Evolutionary conservation across 2,113 vertebrate genomes (phyloP), one percentile per base, ranked within the genome.

Genomic region (Odocoileus virginianus): DNA sequence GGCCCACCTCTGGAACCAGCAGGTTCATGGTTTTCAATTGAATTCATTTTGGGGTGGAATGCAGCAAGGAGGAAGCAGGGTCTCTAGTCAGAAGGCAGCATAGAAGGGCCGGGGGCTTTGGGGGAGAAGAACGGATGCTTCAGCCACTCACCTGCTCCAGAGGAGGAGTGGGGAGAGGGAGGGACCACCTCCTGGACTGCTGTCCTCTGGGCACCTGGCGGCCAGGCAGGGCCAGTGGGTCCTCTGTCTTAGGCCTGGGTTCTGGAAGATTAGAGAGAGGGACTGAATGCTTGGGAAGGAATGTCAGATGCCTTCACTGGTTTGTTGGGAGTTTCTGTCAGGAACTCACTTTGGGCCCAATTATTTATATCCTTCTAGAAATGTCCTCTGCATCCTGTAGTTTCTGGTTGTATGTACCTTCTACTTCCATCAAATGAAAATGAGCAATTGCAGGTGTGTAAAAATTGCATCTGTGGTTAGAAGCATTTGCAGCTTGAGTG

Each of bases 11-110:
- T 47, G 95, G 93, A 91, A 98, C 97, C 57, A 52, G 96, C 90
- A 43, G 36, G 40, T 95, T 96, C 96, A 61, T 64, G 79, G 84
- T 36, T 88, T 94, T 78, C 94, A 84, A 79, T 97, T 97, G 98
- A 95, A 97, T 94, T 97, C 98, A 91, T 98, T 98, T 71, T 98
- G 96, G 79, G 36, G 96, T 91, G 87, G 93, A 98, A 98, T 98
- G 98, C 97, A 97, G 50, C 0, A 97, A 99, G 99, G n/a, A 98
- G 99, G 99, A 98, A 99, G 99, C 98, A 98, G 11, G 25, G 12
- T 86, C 55, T 86, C 83, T 27, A 52, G 43, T 7, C 74, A 47
- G 36, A 91, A 81, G 79, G 67, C 36, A 7, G 9, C 61, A 36
- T 2, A 33, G 54, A 74, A 57, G 7, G 43, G 67, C 23, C 27